Evolutionary conservation across 92 coral and sea anemone genomes (phyloP).

Genomic region (Montipora capitata): DNA sequence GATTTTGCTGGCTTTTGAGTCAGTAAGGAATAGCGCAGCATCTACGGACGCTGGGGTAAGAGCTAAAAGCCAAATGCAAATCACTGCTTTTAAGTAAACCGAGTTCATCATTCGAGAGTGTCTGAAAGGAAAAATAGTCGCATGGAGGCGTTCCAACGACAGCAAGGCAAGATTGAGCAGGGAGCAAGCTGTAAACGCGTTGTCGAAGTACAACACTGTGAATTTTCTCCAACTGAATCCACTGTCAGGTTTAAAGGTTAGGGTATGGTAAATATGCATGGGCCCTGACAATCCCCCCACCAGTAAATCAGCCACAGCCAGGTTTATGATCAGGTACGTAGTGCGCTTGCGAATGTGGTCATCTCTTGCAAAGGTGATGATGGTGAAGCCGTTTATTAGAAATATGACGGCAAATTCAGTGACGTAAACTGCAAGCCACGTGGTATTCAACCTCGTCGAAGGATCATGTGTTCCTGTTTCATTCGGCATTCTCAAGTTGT

Average conservation of each 20-base stretch:
- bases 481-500: background rate
- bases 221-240: too few relatives aligned
- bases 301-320: slow-evolving; percentile 17
- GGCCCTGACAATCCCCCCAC: background rate
- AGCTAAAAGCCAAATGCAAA: background rate
- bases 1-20: background rate
- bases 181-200: background rate
- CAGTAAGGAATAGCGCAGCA: background rate
- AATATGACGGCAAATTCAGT: background rate
- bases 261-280: background rate
- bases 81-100: background rate
- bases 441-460: background rate
- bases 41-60: background rate
- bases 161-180: background rate
- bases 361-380: background rate
- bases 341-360: slow-evolving; percentile 26
- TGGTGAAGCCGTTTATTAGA: background rate
- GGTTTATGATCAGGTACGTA: slow-evolving; percentile 21
- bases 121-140: background rate
- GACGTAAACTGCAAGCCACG: background rate
- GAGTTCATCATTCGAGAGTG: background rate
- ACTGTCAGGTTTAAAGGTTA: too few relatives aligned
- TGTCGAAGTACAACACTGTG: background rate
- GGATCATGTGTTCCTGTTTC: background rate
- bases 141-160: slow-evolving; percentile 3